Base-by-base conservation (phyloP, 1,140 invertebrate species). In the Dufourea novaeangliae region DNA sequence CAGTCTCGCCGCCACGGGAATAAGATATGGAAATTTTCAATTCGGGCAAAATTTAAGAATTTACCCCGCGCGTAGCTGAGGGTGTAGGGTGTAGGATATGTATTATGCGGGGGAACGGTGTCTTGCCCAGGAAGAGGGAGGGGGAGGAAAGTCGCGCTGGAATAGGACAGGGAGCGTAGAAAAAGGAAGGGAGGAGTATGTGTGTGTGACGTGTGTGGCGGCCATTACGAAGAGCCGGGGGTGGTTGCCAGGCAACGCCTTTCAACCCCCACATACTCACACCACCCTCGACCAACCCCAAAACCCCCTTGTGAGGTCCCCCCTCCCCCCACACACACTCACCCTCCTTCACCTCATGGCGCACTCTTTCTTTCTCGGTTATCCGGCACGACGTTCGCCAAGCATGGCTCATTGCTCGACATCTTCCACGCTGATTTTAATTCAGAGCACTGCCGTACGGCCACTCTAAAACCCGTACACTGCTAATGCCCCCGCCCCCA, bases 161-260 rank as follows among this genome's bases (percentile, higher is more conserved):
- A 41, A 57, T 61, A 61, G 68, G 20, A 66, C 12, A 67, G 70
- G 27, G 61, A 54, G 57, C 20, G 14, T 32, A 46, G 69, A 63
- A 63, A 75, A 77, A 75, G 62, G 80, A 79, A 81, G 67, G 78
- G 64, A 85, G 71, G 86, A 81, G 84, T 86, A 86, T 90, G 87
- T 89, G 87, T 89, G 87, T 90, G 90, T 91, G 88, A 90, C 90
- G 90, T 92, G 90, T 92, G 91, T 92, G 90, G 91, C 91, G 87
- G 91, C 91, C 90, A 92, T 92, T 90, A 91, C 90, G 86, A 82
- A 87, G 86, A 86, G 81, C 86, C 84, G 85, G 88, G 90, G 88
- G 89, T 88, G 86, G 91, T 92, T 92, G 91, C 91, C 86, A 87
- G 85, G 91, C 91, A 92, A 92, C 91, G 89, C 86, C 88, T 90